phyloP scores from a whole-genome alignment of 2,888 invertebrate species.

The Cephus runcator region DNA sequence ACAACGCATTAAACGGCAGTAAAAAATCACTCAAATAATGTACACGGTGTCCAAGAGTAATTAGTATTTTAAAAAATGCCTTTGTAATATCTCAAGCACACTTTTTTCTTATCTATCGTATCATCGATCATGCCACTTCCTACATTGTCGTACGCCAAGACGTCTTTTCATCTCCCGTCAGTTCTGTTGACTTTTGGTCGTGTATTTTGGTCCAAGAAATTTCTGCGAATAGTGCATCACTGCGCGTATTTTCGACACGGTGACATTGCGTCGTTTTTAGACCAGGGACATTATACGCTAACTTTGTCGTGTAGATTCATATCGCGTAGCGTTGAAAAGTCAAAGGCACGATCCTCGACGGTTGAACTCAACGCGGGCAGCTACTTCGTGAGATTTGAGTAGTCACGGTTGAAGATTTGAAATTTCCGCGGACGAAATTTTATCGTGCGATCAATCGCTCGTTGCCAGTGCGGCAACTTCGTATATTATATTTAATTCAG shows the following conservation, averaged over 20 bases:
- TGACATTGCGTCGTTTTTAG: conserved; percentile 53
- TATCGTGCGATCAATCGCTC: not conserved
- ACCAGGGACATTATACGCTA: not conserved
- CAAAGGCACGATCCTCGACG: not conserved
- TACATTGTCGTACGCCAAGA: not conserved
- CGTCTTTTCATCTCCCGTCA: not conserved
- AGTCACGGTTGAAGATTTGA: not conserved
- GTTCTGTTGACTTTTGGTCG: conserved; percentile 21
- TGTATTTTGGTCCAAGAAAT: conserved; percentile 49
- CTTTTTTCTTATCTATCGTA: not conserved
- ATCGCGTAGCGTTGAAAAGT: not conserved
- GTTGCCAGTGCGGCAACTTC: not conserved
- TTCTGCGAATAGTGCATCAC: conserved; percentile 53
- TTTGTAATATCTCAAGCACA: not conserved
- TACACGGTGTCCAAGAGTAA: not conserved
- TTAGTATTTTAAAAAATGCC: not conserved
- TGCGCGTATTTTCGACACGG: conserved; percentile 46
- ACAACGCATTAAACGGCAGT: not conserved
- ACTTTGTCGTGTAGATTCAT: not conserved
- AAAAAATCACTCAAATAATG: not conserved
- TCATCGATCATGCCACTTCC: not conserved
- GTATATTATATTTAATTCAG: not conserved
- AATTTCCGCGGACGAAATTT: not conserved
- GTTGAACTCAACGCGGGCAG: not conserved
- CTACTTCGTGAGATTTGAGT: not conserved